phyloP scores from a whole-genome alignment of 2,113 vertebrate species.

The Anser cygnoides region DNA sequence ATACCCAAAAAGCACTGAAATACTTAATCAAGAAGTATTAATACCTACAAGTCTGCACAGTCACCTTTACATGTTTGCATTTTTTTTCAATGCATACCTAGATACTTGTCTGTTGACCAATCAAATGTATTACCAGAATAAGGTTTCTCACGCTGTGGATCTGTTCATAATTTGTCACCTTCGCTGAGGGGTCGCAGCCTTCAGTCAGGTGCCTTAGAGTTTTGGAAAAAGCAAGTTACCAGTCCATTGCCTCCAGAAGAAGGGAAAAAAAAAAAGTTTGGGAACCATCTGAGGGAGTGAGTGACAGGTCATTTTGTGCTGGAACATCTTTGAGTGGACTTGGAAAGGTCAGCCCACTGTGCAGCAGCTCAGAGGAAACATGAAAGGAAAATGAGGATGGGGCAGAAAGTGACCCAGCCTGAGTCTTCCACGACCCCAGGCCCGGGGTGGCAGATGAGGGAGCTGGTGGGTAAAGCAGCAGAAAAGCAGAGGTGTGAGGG shows the following conservation, averaged over 20 bases:
- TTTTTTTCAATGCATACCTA: not conserved
- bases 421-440: too few relatives aligned
- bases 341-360: not conserved
- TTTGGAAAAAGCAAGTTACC: not conserved
- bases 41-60: accelerated
- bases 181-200: not conserved
- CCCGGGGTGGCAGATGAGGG: not conserved
- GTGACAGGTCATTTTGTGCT: not conserved
- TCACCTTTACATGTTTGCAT: not conserved
- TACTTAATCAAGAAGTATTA: not conserved
- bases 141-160: not conserved
- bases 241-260: not conserved
- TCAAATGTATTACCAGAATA: not conserved
- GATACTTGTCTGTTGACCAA: not conserved
- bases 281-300: not conserved
- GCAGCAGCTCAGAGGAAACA: not conserved
- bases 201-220: accelerated
- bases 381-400: not conserved
- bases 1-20: not conserved
- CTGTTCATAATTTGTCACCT: not conserved
- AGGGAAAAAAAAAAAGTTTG: not conserved
- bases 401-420: too few relatives aligned
- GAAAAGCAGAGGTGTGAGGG: not conserved
- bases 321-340: not conserved
- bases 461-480: not conserved